phyloP scores from a whole-genome alignment of 2,113 vertebrate genomes.

The Hippolais icterina region DNA sequence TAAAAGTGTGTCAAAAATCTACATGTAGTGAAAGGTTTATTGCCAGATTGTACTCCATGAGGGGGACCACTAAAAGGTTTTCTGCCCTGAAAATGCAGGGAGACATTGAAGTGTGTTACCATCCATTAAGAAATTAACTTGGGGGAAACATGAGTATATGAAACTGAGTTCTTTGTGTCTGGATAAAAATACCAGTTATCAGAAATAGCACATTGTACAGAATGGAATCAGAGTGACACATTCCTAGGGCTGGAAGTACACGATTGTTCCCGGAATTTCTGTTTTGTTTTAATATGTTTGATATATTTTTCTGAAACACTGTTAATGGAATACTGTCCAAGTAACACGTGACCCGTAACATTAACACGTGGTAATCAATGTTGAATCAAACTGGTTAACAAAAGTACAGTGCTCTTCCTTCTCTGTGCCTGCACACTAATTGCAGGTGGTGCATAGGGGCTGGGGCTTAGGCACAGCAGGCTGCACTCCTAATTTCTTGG shows the following conservation, averaged over 20 bases:
- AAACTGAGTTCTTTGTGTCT: background rate
- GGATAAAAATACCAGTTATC: background rate
- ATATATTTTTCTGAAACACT: background rate
- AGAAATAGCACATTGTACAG: background rate
- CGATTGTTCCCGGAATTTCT: background rate
- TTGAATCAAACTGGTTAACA: conserved; percentile 76
- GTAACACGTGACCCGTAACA: background rate
- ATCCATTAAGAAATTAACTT: background rate
- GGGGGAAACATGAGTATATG: background rate
- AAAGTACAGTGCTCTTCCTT: conserved; percentile 14
- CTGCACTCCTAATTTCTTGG: background rate
- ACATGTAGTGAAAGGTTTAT: background rate
- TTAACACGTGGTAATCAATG: conserved; percentile 53
- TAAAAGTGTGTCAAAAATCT: background rate
- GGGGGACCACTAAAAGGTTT: conserved; percentile 10
- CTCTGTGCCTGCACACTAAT: conserved; percentile 56
- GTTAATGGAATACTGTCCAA: background rate
- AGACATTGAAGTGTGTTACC: background rate
- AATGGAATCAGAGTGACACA: background rate
- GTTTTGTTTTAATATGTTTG: background rate
- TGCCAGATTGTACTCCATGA: background rate
- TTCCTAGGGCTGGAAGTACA: background rate
- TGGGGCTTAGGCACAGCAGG: background rate
- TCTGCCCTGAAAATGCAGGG: background rate
- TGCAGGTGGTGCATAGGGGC: conserved; percentile 1